Conservation (phyloP, 2,888 invertebrate species). For the Seira sanloemensis region DNA sequence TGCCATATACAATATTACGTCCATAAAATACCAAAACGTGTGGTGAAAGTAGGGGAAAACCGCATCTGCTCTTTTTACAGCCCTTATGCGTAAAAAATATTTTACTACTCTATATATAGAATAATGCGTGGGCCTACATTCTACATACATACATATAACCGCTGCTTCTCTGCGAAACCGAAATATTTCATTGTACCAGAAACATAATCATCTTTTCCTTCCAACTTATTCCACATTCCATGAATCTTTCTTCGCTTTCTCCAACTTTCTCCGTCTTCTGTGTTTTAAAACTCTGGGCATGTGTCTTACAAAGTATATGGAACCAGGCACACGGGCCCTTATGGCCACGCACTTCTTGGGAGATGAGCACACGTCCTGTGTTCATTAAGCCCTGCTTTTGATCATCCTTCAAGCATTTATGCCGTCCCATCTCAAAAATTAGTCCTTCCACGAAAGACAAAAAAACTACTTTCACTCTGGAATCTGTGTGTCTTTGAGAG, state of each 20-base stretch:
- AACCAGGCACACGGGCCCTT: neutral
- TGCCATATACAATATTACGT: slow-evolving; percentile 20
- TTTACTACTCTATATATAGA: too few species aligned
- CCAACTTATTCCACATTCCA: slow-evolving; percentile 13
- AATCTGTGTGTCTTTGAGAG: too few species aligned
- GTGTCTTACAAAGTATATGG: neutral
- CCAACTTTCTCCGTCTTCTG: neutral
- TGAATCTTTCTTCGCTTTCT: neutral
- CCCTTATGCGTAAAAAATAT: too few species aligned
- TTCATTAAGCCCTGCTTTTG: too few species aligned
- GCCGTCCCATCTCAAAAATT: too few species aligned
- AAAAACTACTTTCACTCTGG: too few species aligned
- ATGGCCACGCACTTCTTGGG: too few species aligned
- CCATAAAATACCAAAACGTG: neutral
- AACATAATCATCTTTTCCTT: slow-evolving; percentile 8
- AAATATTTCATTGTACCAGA: neutral
- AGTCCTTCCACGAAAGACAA: too few species aligned
- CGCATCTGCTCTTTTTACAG: neutral
- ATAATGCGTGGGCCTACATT: too few species aligned
- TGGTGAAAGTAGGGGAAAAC: neutral
- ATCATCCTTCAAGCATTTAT: too few species aligned
- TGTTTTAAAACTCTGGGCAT: neutral
- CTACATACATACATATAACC: too few species aligned
- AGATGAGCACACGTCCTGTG: too few species aligned
- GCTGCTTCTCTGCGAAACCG: neutral